A percentile compares a stretch with the other conserved stretches of the same genome.
Evolutionary conservation across 2,113 vertebrate species (phyloP).

Genomic region (Callorhinus ursinus): DNA sequence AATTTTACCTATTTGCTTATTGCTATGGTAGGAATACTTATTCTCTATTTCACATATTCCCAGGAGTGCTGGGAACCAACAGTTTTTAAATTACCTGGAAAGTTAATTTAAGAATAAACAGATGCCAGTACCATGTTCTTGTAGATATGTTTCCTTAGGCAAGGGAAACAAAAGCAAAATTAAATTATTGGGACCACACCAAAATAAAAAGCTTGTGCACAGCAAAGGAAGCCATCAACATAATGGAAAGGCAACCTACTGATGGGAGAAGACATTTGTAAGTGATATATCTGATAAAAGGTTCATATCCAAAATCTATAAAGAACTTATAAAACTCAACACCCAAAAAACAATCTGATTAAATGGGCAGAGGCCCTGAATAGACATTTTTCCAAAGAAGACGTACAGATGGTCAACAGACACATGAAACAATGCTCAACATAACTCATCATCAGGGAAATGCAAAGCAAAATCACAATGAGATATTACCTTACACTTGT

Average conservation of each 20-base stretch:
- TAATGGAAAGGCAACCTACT: neutral
- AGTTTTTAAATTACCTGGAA: neutral
- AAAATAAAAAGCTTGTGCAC: neutral
- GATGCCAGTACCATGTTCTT: neutral
- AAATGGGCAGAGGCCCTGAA: neutral
- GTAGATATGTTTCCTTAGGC: neutral
- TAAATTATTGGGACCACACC: neutral
- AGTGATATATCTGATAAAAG: neutral
- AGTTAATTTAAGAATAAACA: slow-evolving; percentile 14
- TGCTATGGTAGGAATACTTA: neutral
- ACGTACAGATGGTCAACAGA: neutral
- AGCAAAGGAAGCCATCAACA: neutral
- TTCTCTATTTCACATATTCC: neutral
- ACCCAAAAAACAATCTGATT: neutral
- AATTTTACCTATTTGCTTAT: slow-evolving; percentile 27
- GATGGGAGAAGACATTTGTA: neutral
- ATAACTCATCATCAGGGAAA: neutral
- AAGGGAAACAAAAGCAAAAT: neutral
- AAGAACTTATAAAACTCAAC: neutral
- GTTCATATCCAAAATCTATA: neutral
- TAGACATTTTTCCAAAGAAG: neutral
- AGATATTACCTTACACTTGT: neutral
- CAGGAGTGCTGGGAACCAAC: neutral
- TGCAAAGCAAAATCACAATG: neutral
- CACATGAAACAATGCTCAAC: neutral